Conservation (phyloP, 2,797 vertebrate genomes). For the Rhyacichthys aspro region DNA sequence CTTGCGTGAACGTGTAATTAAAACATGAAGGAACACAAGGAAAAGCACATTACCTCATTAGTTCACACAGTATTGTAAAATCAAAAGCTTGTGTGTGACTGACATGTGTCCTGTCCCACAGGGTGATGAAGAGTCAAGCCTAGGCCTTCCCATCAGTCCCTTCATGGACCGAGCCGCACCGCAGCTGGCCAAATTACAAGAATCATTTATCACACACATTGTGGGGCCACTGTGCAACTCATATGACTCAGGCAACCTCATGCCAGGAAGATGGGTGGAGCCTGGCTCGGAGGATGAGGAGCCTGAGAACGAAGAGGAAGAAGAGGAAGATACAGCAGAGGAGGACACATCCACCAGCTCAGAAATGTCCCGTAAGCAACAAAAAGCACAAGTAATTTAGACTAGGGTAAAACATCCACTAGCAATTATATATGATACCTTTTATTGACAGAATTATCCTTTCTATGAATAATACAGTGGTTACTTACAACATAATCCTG, state of each 20-base stretch:
- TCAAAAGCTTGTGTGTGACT: too few relatives aligned
- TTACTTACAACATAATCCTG: too few relatives aligned
- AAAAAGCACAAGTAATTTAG: not conserved
- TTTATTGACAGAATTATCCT: too few relatives aligned
- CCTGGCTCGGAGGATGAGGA: conserved; percentile 81
- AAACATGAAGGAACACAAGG: too few relatives aligned
- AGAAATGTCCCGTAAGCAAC: conserved; percentile 81
- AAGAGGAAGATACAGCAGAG: conserved; percentile 78
- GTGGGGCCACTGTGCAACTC: conserved; percentile 97
- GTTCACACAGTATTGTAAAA: too few relatives aligned
- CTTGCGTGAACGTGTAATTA: not conserved
- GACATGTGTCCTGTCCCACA: conserved; percentile 52
- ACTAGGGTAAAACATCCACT: too few relatives aligned
- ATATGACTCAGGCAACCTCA: conserved; percentile 91
- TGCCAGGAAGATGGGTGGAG: conserved; percentile 95
- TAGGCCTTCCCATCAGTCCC: conserved; percentile 94
- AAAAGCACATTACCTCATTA: too few relatives aligned
- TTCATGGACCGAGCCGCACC: conserved; percentile 98
- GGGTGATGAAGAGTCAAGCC: conserved; percentile 96
- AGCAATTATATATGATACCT: too few relatives aligned
- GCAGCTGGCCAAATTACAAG: conserved; percentile 96
- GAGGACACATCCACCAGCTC: conserved; percentile 88
- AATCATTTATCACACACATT: conserved; percentile 98
- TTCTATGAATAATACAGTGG: too few relatives aligned
- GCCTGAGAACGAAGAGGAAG: conserved; percentile 82